phyloP scores from a whole-genome alignment of 2,113 vertebrate species.

The Guaruba guarouba region DNA sequence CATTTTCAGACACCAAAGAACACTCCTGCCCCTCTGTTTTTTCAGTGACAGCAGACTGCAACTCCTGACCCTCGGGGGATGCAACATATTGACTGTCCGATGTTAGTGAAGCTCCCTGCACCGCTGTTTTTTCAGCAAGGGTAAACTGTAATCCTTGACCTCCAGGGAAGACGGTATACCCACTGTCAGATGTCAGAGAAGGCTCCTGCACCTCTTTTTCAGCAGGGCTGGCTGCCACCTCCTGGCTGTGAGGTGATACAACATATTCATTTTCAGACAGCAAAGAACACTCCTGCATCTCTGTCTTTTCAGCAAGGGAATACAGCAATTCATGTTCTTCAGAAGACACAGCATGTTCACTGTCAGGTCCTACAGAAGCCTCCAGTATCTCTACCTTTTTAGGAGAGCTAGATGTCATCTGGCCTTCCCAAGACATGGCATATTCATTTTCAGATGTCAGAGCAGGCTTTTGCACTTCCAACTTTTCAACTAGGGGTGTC shows the following conservation, averaged over 20 bases:
- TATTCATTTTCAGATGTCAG: slow-evolving; percentile 57
- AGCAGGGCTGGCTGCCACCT: slow-evolving; percentile 39
- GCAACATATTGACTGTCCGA: slow-evolving; percentile 35
- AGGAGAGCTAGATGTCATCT: slow-evolving; percentile 24
- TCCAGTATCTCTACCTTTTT: slow-evolving; percentile 2
- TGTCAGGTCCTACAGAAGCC: not conserved
- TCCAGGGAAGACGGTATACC: slow-evolving; percentile 46
- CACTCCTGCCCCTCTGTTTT: slow-evolving; percentile 23
- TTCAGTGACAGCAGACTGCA: not conserved
- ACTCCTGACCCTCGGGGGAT: slow-evolving; percentile 41
- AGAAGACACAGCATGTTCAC: slow-evolving; percentile 48
- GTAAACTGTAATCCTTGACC: not conserved
- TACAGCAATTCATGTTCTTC: not conserved
- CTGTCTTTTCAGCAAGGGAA: not conserved
- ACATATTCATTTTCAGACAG: slow-evolving; percentile 63
- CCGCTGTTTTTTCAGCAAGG: not conserved
- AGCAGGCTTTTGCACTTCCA: slow-evolving; percentile 7
- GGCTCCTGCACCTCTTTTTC: not conserved
- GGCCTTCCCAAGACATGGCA: slow-evolving; percentile 53
- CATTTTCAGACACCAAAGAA: slow-evolving; percentile 60
- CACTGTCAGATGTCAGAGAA: not conserved
- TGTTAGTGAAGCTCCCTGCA: slow-evolving; percentile 17
- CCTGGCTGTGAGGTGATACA: slow-evolving; percentile 41
- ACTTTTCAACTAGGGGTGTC: not conserved
- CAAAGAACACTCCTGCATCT: slow-evolving; percentile 37